phyloP scores from a whole-genome alignment of 2,797 vertebrate genomes.

The Poeciliopsis infans region DNA sequence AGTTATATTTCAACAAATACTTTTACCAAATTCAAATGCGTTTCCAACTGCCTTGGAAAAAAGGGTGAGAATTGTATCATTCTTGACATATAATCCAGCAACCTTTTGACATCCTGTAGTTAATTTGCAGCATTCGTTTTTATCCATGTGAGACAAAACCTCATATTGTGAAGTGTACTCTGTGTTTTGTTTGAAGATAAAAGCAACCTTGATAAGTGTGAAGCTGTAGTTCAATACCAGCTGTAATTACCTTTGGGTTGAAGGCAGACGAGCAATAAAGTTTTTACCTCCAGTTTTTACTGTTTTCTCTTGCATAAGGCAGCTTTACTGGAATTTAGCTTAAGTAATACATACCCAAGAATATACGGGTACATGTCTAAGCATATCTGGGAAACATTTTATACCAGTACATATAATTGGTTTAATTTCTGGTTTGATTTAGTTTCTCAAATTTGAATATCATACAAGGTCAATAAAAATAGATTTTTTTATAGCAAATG shows the following conservation, averaged over 20 bases:
- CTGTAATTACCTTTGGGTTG: slow-evolving; percentile 20
- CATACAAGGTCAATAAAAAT: not conserved
- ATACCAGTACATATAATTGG: not conserved
- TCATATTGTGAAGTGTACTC: not conserved
- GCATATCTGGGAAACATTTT: not conserved
- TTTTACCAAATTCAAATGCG: not conserved
- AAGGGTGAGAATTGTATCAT: not conserved
- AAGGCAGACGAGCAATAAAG: not conserved
- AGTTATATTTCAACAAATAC: not conserved
- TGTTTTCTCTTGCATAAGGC: not conserved
- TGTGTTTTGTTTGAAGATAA: not conserved
- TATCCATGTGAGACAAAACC: not conserved
- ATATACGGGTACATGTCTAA: not conserved
- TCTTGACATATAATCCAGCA: not conserved
- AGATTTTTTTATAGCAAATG: not conserved
- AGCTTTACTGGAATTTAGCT: not conserved
- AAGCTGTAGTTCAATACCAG: slow-evolving; percentile 46
- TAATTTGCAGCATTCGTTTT: not conserved
- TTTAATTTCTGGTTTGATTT: not conserved
- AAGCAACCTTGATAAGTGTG: not conserved
- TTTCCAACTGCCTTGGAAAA: not conserved
- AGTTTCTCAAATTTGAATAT: not conserved
- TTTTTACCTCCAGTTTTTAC: not conserved
- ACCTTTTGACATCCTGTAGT: not conserved
- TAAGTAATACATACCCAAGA: not conserved